Evolutionary conservation across 2,113 vertebrate genomes (phyloP).

Genomic region (Boleophthalmus pectinirostris): DNA sequence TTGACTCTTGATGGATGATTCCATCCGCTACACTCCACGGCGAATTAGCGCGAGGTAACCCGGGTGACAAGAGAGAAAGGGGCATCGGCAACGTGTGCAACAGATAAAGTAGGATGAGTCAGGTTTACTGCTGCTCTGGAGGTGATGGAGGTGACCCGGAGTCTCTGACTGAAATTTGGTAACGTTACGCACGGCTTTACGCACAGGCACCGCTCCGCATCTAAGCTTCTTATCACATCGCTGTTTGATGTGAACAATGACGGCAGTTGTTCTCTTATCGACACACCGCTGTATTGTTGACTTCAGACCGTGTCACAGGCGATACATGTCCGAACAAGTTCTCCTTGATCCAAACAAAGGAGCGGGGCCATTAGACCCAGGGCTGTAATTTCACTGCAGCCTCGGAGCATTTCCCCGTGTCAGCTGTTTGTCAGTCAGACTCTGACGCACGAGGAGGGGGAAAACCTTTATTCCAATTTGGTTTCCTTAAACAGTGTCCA

Average conservation of each 20-base stretch:
- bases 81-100: neutral
- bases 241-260: slow-evolving; percentile 56
- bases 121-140: slow-evolving; percentile 13
- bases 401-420: slow-evolving; percentile 9
- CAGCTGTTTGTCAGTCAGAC: neutral
- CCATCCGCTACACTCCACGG: slow-evolving; percentile 64
- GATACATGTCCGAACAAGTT: slow-evolving; percentile 67
- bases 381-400: slow-evolving; percentile 44
- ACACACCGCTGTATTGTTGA: slow-evolving; percentile 25
- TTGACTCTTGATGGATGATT: slow-evolving; percentile 83
- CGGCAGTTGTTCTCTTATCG: slow-evolving; percentile 30
- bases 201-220: slow-evolving; percentile 33
- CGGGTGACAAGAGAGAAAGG: slow-evolving; percentile 32
- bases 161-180: slow-evolving; percentile 33
- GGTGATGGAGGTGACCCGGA: slow-evolving; percentile 16
- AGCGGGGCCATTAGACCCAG: slow-evolving; percentile 46
- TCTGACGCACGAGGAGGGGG: neutral
- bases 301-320: slow-evolving; percentile 58
- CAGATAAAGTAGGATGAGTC: slow-evolving; percentile 20
- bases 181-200: slow-evolving; percentile 47
- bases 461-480: neutral
- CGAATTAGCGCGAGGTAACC: slow-evolving; percentile 67
- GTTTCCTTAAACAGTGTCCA: neutral
- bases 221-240: neutral
- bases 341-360: slow-evolving; percentile 45